Conservation (phyloP, 2,797 vertebrate genomes). For the Sitta carolinensis region DNA sequence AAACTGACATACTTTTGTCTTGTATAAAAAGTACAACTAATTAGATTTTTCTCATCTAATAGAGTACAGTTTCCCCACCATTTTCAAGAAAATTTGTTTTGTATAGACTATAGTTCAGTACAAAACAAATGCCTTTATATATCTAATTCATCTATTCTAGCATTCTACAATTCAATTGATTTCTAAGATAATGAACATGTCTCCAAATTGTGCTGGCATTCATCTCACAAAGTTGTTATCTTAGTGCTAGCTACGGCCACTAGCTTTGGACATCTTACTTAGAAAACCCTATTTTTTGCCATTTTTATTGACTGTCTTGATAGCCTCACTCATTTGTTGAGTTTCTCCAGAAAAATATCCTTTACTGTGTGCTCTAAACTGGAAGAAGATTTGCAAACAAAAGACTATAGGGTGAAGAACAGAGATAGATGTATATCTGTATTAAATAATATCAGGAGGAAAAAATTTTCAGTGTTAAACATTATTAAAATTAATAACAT, state of each 20-base stretch:
- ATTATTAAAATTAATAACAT: neutral
- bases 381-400: neutral
- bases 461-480: neutral
- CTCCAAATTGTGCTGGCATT: neutral
- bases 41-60: slow-evolving; percentile 2
- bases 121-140: neutral
- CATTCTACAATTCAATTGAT: neutral
- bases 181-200: neutral
- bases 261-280: neutral
- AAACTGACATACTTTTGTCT: slow-evolving; percentile 2
- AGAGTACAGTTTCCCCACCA: neutral
- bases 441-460: neutral
- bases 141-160: neutral
- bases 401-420: neutral
- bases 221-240: neutral
- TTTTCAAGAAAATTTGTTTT: neutral
- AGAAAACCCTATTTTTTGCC: neutral
- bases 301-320: neutral
- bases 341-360: neutral
- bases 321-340: neutral
- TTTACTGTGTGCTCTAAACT: neutral
- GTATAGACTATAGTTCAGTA: neutral
- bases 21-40: neutral
- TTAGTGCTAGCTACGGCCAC: neutral
- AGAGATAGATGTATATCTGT: neutral